These are phyloP conservation scores for Sebastes kiyomatsui DNA, from an alignment of 2,797 vertebrate species.

Conservation along the genomic window DNA sequence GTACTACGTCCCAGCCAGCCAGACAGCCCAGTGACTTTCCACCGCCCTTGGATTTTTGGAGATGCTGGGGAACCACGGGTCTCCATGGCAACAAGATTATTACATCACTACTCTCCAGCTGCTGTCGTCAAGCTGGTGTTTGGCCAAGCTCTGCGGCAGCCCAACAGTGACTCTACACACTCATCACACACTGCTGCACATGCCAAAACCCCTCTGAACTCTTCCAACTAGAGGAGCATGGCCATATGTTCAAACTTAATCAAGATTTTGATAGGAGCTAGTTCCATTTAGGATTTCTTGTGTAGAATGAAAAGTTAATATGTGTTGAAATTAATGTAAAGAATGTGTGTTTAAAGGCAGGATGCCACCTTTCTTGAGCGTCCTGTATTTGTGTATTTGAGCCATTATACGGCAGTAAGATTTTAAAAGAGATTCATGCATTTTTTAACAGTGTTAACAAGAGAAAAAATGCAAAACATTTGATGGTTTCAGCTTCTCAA, in stretches of 20 bases:
- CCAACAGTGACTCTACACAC: slow-evolving; percentile 62
- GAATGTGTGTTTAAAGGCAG: not conserved
- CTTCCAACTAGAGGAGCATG: slow-evolving; percentile 5
- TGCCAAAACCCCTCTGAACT: slow-evolving; percentile 42
- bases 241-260: not conserved
- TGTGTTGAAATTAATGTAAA: not conserved
- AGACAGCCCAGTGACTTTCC: slow-evolving; percentile 75
- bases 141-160: slow-evolving; percentile 70
- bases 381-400: not conserved
- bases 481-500: not conserved
- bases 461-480: not conserved
- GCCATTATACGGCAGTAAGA: not conserved
- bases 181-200: slow-evolving; percentile 19
- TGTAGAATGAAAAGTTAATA: not conserved
- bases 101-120: slow-evolving; percentile 81
- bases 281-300: not conserved
- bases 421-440: not conserved
- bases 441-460: not conserved
- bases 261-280: not conserved
- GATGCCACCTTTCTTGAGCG: not conserved
- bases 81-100: slow-evolving; percentile 85
- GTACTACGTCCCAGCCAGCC: slow-evolving; percentile 55
- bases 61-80: slow-evolving; percentile 74
- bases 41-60: slow-evolving; percentile 81
- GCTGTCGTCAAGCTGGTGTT: slow-evolving; percentile 78